Conservation (phyloP, 2,113 vertebrate genomes). For the Chionodraco myersi region DNA sequence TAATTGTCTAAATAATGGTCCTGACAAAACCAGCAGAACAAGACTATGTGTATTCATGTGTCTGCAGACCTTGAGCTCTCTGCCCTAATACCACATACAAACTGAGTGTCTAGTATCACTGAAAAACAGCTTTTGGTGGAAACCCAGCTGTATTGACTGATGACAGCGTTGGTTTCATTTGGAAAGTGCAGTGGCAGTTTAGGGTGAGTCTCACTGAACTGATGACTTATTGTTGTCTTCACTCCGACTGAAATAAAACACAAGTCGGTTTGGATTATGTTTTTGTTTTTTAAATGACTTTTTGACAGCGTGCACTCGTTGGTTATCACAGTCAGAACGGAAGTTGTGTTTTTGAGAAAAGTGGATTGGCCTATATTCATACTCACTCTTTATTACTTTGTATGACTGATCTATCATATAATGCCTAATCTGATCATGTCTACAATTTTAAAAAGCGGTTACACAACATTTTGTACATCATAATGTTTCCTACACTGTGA, state of each 20-base stretch:
- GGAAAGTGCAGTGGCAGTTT: background rate
- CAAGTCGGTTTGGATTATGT: background rate
- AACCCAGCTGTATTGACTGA: slow-evolving; percentile 16
- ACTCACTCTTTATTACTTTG: background rate
- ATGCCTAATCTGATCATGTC: background rate
- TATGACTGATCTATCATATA: background rate
- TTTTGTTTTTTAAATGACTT: background rate
- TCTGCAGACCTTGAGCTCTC: slow-evolving; percentile 38
- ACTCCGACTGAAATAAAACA: background rate
- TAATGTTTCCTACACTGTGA: background rate
- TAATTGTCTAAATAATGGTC: background rate
- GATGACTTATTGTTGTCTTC: background rate
- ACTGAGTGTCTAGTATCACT: slow-evolving; percentile 58
- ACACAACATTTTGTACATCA: background rate
- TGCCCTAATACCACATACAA: slow-evolving; percentile 36
- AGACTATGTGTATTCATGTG: background rate
- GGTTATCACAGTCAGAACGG: background rate
- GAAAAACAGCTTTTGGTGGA: slow-evolving; percentile 36
- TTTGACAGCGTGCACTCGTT: background rate
- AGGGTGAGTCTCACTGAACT: background rate
- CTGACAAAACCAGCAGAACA: background rate
- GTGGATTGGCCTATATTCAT: background rate
- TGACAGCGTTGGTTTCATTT: slow-evolving; percentile 38
- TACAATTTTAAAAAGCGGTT: background rate
- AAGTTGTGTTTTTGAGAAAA: background rate